Evolutionary conservation across 2,888 invertebrate species (phyloP), one percentile per base, ranked within the genome.

Genomic region (Hypomecis atomaria): DNA sequence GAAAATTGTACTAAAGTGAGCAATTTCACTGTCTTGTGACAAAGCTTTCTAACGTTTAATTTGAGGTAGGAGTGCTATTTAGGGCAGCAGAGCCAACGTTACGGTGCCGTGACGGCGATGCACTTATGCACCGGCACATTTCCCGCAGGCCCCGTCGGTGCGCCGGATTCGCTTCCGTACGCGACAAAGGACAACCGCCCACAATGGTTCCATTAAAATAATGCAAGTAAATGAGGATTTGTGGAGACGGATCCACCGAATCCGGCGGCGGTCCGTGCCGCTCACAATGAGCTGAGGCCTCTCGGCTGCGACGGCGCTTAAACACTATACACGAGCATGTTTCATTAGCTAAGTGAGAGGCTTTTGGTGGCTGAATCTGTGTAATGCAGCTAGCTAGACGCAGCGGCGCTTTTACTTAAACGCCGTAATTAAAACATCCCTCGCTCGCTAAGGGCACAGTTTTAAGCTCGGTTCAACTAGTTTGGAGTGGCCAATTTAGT

Each of bases 311-410:
- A 83, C 87, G 85, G 78, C 86, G 88, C 86, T 88, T 86, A 83
- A 88, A 89, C 89, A 88, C 90, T 91, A 88, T 85, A 89, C 90
- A 87, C 86, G 92, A 90, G 89, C 93, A 93, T 93, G 93, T 93
- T 93, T 93, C 93, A 93, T 93, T 93, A 93, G 93, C 93, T 93
- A 92, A 93, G 92, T 93, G 93, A 90, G 82, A 89, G 90, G 92
- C 93, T 91, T 93, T 93, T 92, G 93, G 93, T 91, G 85, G 89
- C 88, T 89, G 89, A 89, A 92, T 91, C 90, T 89, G 88, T 89
- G 92, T 91, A 89, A 89, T 90, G 90, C 89, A 90, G 88, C 88
- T 82, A 86, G 84, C 85, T 86, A 89, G 90, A 88, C 85, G 85
- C 85, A 85, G 86, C 83, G 82, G 81, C 89, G 91, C 92, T 90